Evolutionary conservation across 64 coral and sea anemone species (phyloP).

Genomic region (Montipora foliosa): DNA sequence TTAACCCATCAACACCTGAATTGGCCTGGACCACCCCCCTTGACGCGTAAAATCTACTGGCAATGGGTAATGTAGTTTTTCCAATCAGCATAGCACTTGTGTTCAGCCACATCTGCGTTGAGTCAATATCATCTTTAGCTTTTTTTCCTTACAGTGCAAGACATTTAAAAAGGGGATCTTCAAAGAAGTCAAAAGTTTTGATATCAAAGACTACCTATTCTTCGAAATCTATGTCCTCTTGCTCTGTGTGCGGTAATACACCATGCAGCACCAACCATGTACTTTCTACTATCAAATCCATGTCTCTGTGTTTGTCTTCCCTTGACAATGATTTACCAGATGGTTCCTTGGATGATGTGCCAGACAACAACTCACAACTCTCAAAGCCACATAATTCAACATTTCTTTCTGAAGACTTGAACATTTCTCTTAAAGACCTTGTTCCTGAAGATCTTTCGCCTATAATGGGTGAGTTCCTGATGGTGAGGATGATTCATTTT

Average conservation of each 20-base stretch:
- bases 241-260: neutral
- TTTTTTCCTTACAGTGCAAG: neutral
- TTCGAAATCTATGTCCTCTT: slow-evolving; percentile 35
- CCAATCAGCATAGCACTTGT: too few relatives aligned
- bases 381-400: slow-evolving; percentile 42
- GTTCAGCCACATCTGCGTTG: too few relatives aligned
- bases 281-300: slow-evolving; percentile 20
- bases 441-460: slow-evolving; percentile 16
- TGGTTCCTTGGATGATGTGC: neutral
- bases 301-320: slow-evolving; percentile 8
- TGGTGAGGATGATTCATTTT: neutral
- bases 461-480: slow-evolving; percentile 5
- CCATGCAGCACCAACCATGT: neutral
- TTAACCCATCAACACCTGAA: too few relatives aligned
- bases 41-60: too few relatives aligned
- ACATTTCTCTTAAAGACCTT: slow-evolving; percentile 5
- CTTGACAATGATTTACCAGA: neutral
- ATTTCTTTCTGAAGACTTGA: neutral
- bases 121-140: too few relatives aligned
- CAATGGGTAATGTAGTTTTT: too few relatives aligned
- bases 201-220: slow-evolving; percentile 19
- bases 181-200: slow-evolving; percentile 8
- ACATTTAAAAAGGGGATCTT: neutral
- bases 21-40: too few relatives aligned
- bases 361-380: neutral